phyloP scores from a whole-genome alignment of 2,797 vertebrate species.

The Sebastes steindachneri region DNA sequence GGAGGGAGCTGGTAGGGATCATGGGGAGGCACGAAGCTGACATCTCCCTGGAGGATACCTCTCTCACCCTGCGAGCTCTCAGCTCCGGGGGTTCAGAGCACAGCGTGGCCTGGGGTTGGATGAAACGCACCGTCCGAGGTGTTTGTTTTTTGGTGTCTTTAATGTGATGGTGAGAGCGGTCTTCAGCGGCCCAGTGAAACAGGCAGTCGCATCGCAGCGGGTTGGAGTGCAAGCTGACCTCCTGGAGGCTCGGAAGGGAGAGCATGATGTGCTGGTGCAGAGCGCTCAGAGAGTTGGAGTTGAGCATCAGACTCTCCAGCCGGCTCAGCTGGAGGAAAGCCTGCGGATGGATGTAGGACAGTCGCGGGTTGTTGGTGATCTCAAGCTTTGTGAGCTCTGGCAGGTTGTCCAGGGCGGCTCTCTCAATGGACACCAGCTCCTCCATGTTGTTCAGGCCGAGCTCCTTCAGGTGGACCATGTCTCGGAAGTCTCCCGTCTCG shows the following conservation, averaged over 20 bases:
- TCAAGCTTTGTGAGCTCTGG: slow-evolving; percentile 98
- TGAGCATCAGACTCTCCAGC: slow-evolving; percentile 98
- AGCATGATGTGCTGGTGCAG: slow-evolving; percentile 90
- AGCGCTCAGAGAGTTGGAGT: slow-evolving; percentile 95
- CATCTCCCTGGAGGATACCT: slow-evolving; percentile 94
- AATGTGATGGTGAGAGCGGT: slow-evolving; percentile 46
- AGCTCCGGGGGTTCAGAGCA: slow-evolving; percentile 95
- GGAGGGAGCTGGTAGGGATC: slow-evolving; percentile 90
- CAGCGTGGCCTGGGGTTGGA: slow-evolving; percentile 94
- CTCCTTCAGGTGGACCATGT: slow-evolving; percentile 96
- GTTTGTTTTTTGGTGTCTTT: slow-evolving; percentile 18
- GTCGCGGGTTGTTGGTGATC: slow-evolving; percentile 95
- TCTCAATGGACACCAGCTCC: slow-evolving; percentile 96
- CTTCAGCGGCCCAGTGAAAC: slow-evolving; percentile 93
- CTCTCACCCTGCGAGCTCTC: slow-evolving; percentile 86
- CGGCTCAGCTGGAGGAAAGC: slow-evolving; percentile 91
- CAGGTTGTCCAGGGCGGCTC: slow-evolving; percentile 91
- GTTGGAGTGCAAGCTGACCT: slow-evolving; percentile 97
- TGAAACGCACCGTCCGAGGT: slow-evolving; percentile 87
- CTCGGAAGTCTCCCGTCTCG: slow-evolving; percentile 90
- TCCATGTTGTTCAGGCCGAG: slow-evolving; percentile 98
- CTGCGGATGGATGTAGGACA: slow-evolving; percentile 94
- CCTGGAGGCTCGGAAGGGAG: slow-evolving; percentile 93
- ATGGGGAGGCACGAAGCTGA: slow-evolving; percentile 92
- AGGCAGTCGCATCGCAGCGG: slow-evolving; percentile 96